Base-by-base conservation (phyloP, 2,797 vertebrate species). In the Hypotaenidia philippensis region DNA sequence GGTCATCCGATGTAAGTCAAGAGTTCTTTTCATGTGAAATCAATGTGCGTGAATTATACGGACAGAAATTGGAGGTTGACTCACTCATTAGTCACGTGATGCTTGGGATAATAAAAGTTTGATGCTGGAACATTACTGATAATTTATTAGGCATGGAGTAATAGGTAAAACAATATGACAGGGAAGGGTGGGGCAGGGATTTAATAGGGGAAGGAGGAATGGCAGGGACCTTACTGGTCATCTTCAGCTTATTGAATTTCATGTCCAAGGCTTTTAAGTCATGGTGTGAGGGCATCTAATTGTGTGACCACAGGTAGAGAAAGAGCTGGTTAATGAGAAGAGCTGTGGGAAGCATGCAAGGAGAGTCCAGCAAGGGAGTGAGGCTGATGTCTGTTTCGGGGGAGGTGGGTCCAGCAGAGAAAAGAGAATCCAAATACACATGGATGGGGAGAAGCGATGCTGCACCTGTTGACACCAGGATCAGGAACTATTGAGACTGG, bases 41-140 rank as follows among this genome's bases (percentile, higher is more conserved):
- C 97, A 94, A 97, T 97, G 91, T 87, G 55, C 1, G 44, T 97
- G 95, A 97, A 95, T 97, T 96, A 97, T 96, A 96, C 0, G 87
- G 97, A 87, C 94, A 97, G 94, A 94, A 97, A 97, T 94, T 97
- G 95, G 93, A 95, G 95, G 94, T 96, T 95, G 94, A 94, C 87
- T 95, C 87, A 70, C 94, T 97, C 95, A 87, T 94, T 94, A 95
- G 95, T 96, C 97, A 97, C 91, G 31, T 97, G 95, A 65, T 95
- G 19, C 84, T 96, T 66, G 52, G 71, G 94, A 86, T 97, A 97
- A 97, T 96, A 97, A 97, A 97, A 96, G 95, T 95, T 97, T 97
- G 95, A 96, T 97, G 87, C 70, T 71, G 65, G 68, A 89, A 57
- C 91, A 89, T 96, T 97, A 86, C 78, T 87, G 83, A 83, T 97